These are phyloP conservation scores for Spea bombifrons DNA, from an alignment of 2,113 vertebrate genomes.

Conservation along the genomic window DNA sequence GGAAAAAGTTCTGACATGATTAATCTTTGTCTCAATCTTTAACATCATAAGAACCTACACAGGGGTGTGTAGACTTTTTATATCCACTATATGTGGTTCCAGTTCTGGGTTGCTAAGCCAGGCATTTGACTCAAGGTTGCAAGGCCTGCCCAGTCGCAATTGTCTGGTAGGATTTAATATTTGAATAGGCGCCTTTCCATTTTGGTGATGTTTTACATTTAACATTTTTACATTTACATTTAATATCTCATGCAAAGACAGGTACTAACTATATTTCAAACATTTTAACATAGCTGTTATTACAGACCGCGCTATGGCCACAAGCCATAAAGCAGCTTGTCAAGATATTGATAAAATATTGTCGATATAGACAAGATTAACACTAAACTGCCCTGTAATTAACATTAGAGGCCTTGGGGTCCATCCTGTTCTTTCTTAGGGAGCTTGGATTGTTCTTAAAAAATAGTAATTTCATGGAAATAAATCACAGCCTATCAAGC, in stretches of 20 bases:
- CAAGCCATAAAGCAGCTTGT: slow-evolving; percentile 9
- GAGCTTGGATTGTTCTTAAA: slow-evolving; percentile 9
- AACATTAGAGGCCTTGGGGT: slow-evolving; percentile 15
- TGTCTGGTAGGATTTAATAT: no score
- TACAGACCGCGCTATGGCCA: not conserved
- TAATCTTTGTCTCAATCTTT: no score
- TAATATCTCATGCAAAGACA: not conserved
- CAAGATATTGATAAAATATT: slow-evolving; percentile 20
- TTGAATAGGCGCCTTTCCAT: no score
- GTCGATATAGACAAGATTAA: slow-evolving; percentile 26
- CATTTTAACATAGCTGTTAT: not conserved
- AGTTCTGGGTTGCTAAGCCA: no score
- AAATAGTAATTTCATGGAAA: slow-evolving; percentile 1
- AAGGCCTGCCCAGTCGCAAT: no score
- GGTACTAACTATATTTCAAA: not conserved
- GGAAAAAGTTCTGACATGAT: no score
- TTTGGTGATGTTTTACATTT: no score
- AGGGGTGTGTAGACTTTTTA: no score
- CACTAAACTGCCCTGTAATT: slow-evolving; percentile 17
- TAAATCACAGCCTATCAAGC: slow-evolving; percentile 32
- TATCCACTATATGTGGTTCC: no score
- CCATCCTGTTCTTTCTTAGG: slow-evolving; percentile 7
- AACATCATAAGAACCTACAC: no score
- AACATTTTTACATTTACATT: no score
- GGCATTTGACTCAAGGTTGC: no score